These are phyloP conservation scores for Chunga burmeisteri DNA, from an alignment of 2,113 vertebrate species.

Conservation along the genomic window DNA sequence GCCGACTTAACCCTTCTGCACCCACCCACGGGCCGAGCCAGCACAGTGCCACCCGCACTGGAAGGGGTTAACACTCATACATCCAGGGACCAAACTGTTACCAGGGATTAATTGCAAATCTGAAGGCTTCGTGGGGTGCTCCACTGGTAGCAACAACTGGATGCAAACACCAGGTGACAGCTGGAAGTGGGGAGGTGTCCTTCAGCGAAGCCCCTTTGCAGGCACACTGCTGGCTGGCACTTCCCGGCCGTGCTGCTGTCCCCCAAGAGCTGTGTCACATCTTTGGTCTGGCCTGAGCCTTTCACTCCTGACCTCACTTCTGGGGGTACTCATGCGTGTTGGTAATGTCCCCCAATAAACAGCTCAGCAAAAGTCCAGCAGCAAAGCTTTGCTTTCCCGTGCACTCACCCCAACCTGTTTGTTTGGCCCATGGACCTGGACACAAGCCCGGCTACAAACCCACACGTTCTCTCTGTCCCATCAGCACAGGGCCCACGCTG, in stretches of 20 bases:
- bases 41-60: fast-evolving
- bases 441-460: background rate
- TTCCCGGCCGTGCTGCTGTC: fast-evolving
- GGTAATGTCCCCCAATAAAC: background rate
- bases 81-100: background rate
- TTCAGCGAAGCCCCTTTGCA: background rate
- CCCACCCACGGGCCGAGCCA: background rate
- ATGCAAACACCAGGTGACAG: background rate
- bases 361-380: background rate
- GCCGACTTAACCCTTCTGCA: background rate
- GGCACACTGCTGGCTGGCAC: fast-evolving
- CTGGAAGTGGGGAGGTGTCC: background rate
- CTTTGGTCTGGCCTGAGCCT: background rate
- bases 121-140: fast-evolving
- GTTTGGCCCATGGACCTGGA: background rate
- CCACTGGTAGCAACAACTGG: background rate
- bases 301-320: background rate
- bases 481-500: fast-evolving
- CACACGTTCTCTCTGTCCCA: fast-evolving
- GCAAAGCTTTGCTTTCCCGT: fast-evolving
- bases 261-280: fast-evolving
- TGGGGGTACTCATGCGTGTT: fast-evolving
- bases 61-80: background rate
- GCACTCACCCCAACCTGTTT: fast-evolving
- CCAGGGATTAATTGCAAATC: background rate